Percentiles rank a stretch among this genome's conserved stretches.
phyloP scores from a whole-genome alignment of 2,797 vertebrate genomes.

The Enteromius thamalakanensis region DNA sequence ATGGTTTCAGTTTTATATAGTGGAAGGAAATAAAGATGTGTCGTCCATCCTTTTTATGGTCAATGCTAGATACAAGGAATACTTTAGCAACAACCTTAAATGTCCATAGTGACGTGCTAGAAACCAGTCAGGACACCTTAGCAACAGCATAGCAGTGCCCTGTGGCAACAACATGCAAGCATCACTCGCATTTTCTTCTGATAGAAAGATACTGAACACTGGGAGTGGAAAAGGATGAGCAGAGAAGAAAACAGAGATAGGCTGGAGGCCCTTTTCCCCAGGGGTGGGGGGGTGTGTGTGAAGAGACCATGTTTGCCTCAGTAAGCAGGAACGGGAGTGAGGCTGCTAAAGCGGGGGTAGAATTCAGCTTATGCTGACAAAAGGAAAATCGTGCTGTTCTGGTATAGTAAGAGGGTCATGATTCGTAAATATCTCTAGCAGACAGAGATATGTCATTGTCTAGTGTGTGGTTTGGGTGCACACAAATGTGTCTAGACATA shows the following conservation, averaged over 20 bases:
- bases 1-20: not conserved
- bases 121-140: not conserved
- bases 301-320: conserved; percentile 41
- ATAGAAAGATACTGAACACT: conserved; percentile 13
- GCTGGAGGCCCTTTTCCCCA: conserved; percentile 18
- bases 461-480: not conserved
- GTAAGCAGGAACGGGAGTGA: conserved; percentile 48
- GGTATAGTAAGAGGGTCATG: conserved; percentile 20
- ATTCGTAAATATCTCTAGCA: conserved; percentile 20
- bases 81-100: not conserved
- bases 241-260: conserved; percentile 7
- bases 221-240: not conserved
- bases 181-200: not conserved
- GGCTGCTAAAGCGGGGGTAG: conserved; percentile 27
- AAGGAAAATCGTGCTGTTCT: conserved; percentile 12
- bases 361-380: conserved; percentile 42
- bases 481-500: not conserved
- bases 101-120: not conserved
- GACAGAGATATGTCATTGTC: conserved; percentile 32
- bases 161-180: not conserved
- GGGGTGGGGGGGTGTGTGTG: conserved; percentile 22
- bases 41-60: not conserved
- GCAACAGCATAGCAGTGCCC: conserved; percentile 2
- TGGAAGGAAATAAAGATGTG: not conserved
- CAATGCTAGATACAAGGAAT: not conserved